These are phyloP conservation scores for Ptychoptera albimana DNA, from an alignment of 2,888 invertebrate genomes.

Conservation along the genomic window DNA sequence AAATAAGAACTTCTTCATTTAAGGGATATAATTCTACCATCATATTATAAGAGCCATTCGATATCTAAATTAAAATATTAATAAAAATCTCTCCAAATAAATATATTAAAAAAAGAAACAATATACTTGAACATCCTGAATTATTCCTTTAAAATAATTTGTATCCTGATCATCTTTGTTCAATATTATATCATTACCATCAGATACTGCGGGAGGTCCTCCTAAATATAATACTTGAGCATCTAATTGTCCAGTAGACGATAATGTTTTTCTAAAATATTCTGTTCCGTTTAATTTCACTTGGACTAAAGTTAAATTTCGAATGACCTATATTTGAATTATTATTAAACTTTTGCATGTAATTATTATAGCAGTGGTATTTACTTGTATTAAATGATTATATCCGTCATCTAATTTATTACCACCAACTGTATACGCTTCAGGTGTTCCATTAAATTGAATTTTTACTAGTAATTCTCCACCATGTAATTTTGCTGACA, in stretches of 20 bases:
- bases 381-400: slow-evolving; percentile 62
- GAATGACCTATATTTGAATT: slow-evolving; percentile 32
- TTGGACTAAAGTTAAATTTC: slow-evolving; percentile 70
- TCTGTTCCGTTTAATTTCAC: slow-evolving; percentile 79
- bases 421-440: slow-evolving; percentile 72
- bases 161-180: slow-evolving; percentile 28
- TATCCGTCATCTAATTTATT: slow-evolving; percentile 70
- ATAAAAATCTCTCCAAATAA: slow-evolving; percentile 33
- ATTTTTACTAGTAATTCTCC: slow-evolving; percentile 68
- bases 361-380: slow-evolving; percentile 15
- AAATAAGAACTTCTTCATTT: slow-evolving; percentile 41
- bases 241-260: slow-evolving; percentile 64
- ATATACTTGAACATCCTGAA: slow-evolving; percentile 79
- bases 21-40: slow-evolving; percentile 76
- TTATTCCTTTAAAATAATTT: slow-evolving; percentile 72
- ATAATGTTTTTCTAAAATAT: slow-evolving; percentile 75
- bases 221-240: slow-evolving; percentile 71
- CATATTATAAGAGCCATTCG: slow-evolving; percentile 61
- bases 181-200: slow-evolving; percentile 15
- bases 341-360: slow-evolving; percentile 29
- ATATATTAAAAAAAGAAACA: background rate
- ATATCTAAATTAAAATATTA: slow-evolving; percentile 15
- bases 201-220: slow-evolving; percentile 42
- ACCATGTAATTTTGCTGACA: slow-evolving; percentile 59
- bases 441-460: slow-evolving; percentile 67